These are phyloP conservation scores for Siphlonurus alternatus DNA, from an alignment of 2,888 invertebrate species.

Conservation along the genomic window DNA sequence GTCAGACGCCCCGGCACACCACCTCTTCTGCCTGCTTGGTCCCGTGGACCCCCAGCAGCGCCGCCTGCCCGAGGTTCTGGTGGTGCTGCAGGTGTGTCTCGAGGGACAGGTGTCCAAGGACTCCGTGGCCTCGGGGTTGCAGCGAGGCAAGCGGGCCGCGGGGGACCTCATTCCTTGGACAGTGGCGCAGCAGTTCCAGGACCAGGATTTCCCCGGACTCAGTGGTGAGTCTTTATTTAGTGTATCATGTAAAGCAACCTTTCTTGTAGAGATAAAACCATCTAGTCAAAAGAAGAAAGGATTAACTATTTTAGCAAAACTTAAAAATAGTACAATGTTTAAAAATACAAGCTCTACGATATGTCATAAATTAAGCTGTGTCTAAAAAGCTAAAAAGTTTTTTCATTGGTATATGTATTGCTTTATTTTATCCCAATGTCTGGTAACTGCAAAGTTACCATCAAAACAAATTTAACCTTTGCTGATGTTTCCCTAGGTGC, in stretches of 20 bases:
- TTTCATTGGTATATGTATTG: no score
- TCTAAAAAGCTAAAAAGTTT: no score
- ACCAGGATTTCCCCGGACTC: constrained; percentile 80
- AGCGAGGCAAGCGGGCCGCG: constrained; percentile 75
- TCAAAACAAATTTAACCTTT: no score
- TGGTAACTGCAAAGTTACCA: no score
- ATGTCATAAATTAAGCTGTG: no score
- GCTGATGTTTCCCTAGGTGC: constrained; percentile 71
- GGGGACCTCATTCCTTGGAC: constrained; percentile 99
- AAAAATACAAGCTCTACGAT: not conserved
- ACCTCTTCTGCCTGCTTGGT: constrained; percentile 83
- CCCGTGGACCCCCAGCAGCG: constrained; percentile 56
- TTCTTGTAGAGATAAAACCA: not conserved
- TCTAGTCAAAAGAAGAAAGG: not conserved
- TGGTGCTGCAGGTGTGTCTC: constrained; percentile 56
- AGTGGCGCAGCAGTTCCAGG: constrained; percentile 88
- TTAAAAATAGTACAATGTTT: not conserved
- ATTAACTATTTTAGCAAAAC: no score
- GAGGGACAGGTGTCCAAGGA: constrained; percentile 44
- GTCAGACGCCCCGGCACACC: constrained; percentile 97
- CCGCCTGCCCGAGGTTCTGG: constrained; percentile 78
- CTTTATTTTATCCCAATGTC: no score
- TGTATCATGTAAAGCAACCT: not conserved
- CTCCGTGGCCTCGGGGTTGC: constrained; percentile 59
- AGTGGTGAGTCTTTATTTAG: constrained; percentile 18